These are phyloP conservation scores for Sussaba pulchella DNA, from an alignment of 2,888 invertebrate species.

Conservation along the genomic window DNA sequence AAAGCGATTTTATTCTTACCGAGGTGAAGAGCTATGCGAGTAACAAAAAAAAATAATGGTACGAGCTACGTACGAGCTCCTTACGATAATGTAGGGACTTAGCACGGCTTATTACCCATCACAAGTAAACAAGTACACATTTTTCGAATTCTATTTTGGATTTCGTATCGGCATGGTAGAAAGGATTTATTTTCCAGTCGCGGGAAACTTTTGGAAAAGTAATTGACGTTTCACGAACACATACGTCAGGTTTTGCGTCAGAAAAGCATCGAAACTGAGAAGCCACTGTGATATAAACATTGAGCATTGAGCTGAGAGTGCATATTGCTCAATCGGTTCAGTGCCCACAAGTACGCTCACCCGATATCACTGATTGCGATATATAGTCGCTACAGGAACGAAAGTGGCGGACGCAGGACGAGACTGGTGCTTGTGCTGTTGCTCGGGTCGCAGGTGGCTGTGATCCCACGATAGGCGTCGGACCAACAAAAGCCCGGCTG, in stretches of 20 bases:
- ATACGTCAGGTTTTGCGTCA: conserved; percentile 21
- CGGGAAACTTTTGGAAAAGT: background rate
- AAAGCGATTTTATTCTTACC: background rate
- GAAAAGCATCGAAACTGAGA: conserved; percentile 1
- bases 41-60: too few relatives aligned
- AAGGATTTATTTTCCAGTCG: too few relatives aligned
- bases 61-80: too few relatives aligned
- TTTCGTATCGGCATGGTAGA: too few relatives aligned
- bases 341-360: conserved; percentile 25
- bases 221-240: background rate
- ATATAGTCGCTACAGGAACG: conserved; percentile 15
- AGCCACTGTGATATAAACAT: conserved; percentile 8
- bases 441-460: conserved; percentile 75
- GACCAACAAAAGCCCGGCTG: conserved; percentile 58
- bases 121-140: too few relatives aligned
- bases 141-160: too few relatives aligned
- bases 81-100: too few relatives aligned
- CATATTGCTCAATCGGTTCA: conserved; percentile 17
- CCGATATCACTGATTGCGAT: conserved; percentile 39
- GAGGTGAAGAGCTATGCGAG: too few relatives aligned
- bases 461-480: conserved; percentile 76
- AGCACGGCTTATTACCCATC: too few relatives aligned
- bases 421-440: conserved; percentile 49
- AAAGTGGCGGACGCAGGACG: conserved; percentile 49
- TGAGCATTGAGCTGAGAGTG: conserved; percentile 25